A percentile compares a stretch with the other conserved stretches of the same genome.
phyloP scores from a whole-genome alignment of 2,797 vertebrate species.

The Limnodromus scolopaceus region DNA sequence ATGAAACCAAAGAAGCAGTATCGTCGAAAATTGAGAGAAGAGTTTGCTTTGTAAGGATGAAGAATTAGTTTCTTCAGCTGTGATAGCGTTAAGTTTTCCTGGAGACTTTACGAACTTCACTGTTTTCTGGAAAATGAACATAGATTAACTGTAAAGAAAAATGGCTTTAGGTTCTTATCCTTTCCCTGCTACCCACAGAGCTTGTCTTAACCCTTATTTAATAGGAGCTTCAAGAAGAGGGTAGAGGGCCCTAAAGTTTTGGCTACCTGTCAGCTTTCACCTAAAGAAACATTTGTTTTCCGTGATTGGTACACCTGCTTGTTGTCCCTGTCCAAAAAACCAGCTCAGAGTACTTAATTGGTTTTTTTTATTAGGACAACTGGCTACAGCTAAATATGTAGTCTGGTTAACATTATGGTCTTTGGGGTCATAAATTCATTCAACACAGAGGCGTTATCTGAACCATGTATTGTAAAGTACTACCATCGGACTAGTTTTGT shows the following conservation, averaged over 20 bases:
- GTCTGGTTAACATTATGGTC: neutral
- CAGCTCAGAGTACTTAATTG: neutral
- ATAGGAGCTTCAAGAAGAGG: neutral
- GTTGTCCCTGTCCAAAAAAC: neutral
- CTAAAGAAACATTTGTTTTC: neutral
- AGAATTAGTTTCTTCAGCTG: slow-evolving; percentile 36
- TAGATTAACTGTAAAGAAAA: slow-evolving; percentile 5
- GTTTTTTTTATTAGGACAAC: neutral
- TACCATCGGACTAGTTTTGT: neutral
- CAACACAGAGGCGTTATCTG: neutral
- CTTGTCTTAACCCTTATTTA: neutral
- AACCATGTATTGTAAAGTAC: neutral
- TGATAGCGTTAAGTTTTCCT: slow-evolving; percentile 5
- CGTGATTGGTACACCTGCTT: neutral
- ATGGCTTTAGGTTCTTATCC: neutral
- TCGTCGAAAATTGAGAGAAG: slow-evolving; percentile 93
- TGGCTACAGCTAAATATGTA: neutral
- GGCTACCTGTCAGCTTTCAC: neutral
- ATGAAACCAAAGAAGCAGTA: slow-evolving; percentile 99
- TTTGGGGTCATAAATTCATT: neutral
- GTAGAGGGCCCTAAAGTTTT: neutral
- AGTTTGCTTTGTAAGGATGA: slow-evolving; percentile 95
- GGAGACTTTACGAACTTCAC: neutral
- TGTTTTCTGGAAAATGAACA: neutral
- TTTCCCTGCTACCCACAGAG: neutral